A percentile compares a stretch with the other conserved stretches of the same genome.
Evolutionary conservation across 2,797 vertebrate species (phyloP).

Genomic region (Spinibarbus caldwelli): DNA sequence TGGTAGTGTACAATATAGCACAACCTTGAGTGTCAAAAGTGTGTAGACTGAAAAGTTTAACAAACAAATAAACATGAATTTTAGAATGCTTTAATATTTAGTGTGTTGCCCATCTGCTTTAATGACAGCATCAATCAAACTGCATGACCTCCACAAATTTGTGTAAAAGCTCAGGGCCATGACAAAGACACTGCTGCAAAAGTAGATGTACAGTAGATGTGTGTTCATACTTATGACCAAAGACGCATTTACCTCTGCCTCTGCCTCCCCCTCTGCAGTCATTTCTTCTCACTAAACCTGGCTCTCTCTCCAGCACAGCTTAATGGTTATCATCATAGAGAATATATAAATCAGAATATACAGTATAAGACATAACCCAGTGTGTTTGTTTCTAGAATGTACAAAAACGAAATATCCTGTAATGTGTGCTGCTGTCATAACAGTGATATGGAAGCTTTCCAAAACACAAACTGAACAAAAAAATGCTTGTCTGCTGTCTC

Average conservation of each 20-base stretch:
- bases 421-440: constrained; percentile 8
- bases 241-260: background rate
- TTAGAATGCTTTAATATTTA: background rate
- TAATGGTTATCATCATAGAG: background rate
- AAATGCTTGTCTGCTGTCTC: constrained; percentile 1
- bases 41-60: background rate
- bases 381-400: background rate
- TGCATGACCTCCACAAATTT: background rate
- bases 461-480: background rate
- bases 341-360: background rate
- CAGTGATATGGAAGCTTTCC: background rate
- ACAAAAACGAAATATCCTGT: background rate
- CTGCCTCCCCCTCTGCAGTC: background rate
- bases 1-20: background rate
- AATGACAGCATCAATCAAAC: background rate
- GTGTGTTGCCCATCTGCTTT: background rate
- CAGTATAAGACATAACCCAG: background rate
- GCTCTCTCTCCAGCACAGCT: background rate
- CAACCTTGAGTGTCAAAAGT: background rate
- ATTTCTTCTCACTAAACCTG: background rate
- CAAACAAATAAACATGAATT: background rate
- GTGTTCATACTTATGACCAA: too few species aligned
- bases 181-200: background rate
- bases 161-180: background rate
- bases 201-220: background rate